These are phyloP conservation scores for Xiphorhynchus elegans DNA, from an alignment of 2,113 vertebrate genomes.

Conservation along the genomic window DNA sequence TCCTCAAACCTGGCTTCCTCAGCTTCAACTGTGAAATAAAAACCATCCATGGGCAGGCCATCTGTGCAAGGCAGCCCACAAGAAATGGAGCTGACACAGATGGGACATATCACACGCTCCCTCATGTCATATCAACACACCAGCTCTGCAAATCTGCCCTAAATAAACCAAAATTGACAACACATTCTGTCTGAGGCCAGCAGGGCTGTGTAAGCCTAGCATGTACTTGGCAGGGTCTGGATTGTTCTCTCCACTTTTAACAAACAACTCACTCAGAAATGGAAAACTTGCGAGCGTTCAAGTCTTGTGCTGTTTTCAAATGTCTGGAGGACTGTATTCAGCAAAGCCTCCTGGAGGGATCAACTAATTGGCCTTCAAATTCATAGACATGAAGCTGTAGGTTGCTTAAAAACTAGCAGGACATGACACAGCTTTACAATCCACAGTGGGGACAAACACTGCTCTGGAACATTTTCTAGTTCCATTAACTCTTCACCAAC, in stretches of 20 bases:
- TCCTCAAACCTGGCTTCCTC: background rate
- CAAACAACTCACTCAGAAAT: conserved; percentile 32
- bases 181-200: background rate
- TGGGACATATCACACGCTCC: background rate
- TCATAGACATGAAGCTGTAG: background rate
- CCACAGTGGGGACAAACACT: background rate
- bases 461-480: background rate
- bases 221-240: conserved; percentile 18
- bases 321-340: background rate
- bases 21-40: background rate
- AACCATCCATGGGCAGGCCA: background rate
- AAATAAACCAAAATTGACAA: conserved; percentile 40
- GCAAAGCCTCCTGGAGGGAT: conserved; percentile 3
- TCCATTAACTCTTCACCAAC: background rate
- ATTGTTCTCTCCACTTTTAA: conserved; percentile 11
- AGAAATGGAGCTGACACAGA: background rate
- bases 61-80: background rate
- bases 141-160: conserved; percentile 29
- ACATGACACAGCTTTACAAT: background rate
- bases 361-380: background rate
- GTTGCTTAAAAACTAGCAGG: background rate
- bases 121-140: conserved; percentile 14
- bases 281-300: background rate
- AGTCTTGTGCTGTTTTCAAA: background rate
- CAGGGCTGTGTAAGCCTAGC: background rate